Percentiles rank a stretch among this genome's conserved stretches.
Evolutionary conservation across 1,140 invertebrate species (phyloP).

Genomic region (Cyrtorhinus lividipennis): DNA sequence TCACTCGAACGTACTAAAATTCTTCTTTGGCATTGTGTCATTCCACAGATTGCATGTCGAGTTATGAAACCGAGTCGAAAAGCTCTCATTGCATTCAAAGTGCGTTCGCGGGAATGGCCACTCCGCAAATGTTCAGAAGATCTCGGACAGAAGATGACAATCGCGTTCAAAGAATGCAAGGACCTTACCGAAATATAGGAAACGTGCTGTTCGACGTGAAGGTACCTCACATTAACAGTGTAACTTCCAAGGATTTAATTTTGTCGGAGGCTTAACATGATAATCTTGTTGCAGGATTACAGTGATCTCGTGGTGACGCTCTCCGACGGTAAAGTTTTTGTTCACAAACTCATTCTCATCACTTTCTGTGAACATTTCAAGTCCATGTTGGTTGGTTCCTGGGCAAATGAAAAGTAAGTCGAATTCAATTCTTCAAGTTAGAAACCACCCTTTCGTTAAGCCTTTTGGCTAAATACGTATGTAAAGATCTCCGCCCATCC

Average conservation of each 20-base stretch:
- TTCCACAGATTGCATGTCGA: too few relatives aligned
- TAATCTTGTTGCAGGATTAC: background rate
- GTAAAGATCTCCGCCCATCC: too few relatives aligned
- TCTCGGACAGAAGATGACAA: background rate
- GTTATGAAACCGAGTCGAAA: too few relatives aligned
- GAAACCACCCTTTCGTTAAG: too few relatives aligned
- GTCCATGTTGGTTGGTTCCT: constrained; percentile 7
- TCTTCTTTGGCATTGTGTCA: too few relatives aligned
- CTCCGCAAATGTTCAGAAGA: background rate
- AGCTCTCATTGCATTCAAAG: too few relatives aligned
- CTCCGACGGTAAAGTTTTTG: constrained; percentile 10
- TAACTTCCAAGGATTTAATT: background rate
- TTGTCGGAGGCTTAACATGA: too few relatives aligned
- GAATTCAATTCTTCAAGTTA: too few relatives aligned
- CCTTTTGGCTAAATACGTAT: too few relatives aligned
- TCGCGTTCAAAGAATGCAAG: background rate
- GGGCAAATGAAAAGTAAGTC: constrained; percentile 12
- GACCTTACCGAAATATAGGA: background rate
- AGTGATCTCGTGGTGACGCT: constrained; percentile 1
- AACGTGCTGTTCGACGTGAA: background rate
- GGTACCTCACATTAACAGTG: background rate
- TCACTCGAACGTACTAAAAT: too few relatives aligned
- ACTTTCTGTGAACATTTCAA: constrained; percentile 18
- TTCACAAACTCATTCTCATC: constrained; percentile 10
- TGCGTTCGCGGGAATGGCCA: background rate